Evolutionary conservation across 2,888 invertebrate genomes (phyloP), one percentile per base, ranked within the genome.

Genomic region (Schrankia costaestrigalis): DNA sequence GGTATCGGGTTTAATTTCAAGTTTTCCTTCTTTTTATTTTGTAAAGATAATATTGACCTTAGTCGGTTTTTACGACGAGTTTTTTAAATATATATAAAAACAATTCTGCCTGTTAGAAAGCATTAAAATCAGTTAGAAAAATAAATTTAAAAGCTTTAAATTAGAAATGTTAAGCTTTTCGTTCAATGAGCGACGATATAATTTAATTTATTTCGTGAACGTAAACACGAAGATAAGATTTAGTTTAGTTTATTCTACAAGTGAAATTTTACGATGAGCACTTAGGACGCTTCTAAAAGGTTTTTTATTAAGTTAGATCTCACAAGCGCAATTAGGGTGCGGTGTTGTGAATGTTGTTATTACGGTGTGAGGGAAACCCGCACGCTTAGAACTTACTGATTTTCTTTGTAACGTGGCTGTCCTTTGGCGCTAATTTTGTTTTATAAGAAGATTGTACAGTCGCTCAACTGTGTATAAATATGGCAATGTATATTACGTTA

Each of bases 211-310:
- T 31, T 21, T 34, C 17, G 10, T 17, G 24, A 14, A 13, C 38
- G 28, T 6, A 28, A 18, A 17, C 35, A 35, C 19, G 26, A 32
- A n/a, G n/a, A 41, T 25, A 15, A 26, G 31, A 24, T 21, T 5
- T 19, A n/a, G 23, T 29, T 27, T 38, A 46, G 11, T 38, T 36
- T 1, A 8, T 34, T 37, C 37, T 28, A 26, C 41, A 49, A 47
- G 28, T 33, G 31, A 30, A n/a, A 43, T 42, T 51, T 56, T 37
- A 41, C 29, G 41, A 33, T 22, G n/a, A 35, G 35, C 27, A 26
- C 30, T 44, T 47, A 40, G 32, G 34, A 31, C 31, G 27, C 35
- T 31, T 28, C 42, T 51, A 38, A 60, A 64, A 58, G 51, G 46
- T 46, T 60, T 35, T 51, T 41, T 46, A 45, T 56, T 45, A 29